A percentile compares a stretch with the other conserved stretches of the same genome.
These are phyloP conservation scores for Neotragus pygmaeus DNA, from an alignment of 2,113 vertebrate species.

Conservation along the genomic window DNA sequence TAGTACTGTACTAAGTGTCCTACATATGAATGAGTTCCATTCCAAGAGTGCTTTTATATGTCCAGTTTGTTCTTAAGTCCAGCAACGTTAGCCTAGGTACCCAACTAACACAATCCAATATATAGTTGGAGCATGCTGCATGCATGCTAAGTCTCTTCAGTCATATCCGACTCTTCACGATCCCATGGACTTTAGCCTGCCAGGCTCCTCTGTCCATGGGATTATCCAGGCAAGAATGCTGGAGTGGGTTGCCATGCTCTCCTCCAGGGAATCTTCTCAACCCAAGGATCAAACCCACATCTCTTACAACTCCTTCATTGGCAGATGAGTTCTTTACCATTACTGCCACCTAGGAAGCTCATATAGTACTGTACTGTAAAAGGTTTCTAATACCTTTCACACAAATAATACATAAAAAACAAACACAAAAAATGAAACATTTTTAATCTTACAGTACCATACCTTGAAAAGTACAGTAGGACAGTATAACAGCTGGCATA, in stretches of 20 bases:
- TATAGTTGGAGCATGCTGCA: not conserved
- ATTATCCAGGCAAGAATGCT: not conserved
- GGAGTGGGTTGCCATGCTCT: not conserved
- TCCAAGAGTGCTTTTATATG: not conserved
- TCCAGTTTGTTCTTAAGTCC: not conserved
- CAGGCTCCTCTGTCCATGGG: not conserved
- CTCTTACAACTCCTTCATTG: not conserved
- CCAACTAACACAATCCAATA: not conserved
- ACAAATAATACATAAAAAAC: not conserved
- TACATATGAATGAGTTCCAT: too few relatives aligned
- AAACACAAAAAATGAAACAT: not conserved
- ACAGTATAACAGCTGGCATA: not conserved
- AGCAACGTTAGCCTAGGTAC: not conserved
- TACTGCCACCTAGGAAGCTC: not conserved
- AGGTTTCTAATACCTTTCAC: not conserved
- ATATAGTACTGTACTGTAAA: not conserved
- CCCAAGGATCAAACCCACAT: not conserved
- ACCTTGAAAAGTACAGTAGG: not conserved
- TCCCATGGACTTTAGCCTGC: not conserved
- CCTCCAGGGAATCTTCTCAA: not conserved
- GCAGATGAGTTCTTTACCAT: not conserved
- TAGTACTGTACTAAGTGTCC: too few relatives aligned
- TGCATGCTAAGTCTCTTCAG: not conserved
- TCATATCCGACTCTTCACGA: fast-evolving
- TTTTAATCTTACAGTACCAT: not conserved